phyloP scores from a whole-genome alignment of 2,113 vertebrate genomes.

The Electrona antarctica region DNA sequence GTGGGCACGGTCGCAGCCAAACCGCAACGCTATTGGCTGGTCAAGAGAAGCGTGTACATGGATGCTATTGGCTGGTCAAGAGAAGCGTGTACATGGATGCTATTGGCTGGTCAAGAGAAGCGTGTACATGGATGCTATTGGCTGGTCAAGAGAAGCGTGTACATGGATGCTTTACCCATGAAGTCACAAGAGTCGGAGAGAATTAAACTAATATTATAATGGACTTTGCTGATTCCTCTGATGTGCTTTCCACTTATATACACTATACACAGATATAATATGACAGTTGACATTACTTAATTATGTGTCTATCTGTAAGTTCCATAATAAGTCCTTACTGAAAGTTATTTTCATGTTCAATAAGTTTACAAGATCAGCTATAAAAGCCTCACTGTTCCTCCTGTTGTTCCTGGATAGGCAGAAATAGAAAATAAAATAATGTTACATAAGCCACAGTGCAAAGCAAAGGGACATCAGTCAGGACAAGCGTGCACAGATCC shows the following conservation, averaged over 20 bases:
- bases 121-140: too few relatives aligned
- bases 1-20: background rate
- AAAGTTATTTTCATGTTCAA: conserved; percentile 52
- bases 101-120: too few relatives aligned
- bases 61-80: background rate
- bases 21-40: background rate
- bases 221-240: background rate
- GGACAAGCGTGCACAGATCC: conserved; percentile 50
- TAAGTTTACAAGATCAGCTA: background rate
- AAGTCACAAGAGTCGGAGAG: background rate
- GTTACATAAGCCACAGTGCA: background rate
- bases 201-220: background rate
- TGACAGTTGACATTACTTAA: background rate
- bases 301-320: conserved; percentile 15
- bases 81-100: background rate
- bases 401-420: too few relatives aligned
- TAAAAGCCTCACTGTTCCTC: background rate
- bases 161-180: background rate
- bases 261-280: background rate
- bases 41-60: background rate
- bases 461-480: background rate
- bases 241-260: background rate
- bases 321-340: conserved; percentile 19
- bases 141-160: too few relatives aligned
- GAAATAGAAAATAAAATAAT: too few relatives aligned